A percentile compares a stretch with the other conserved stretches of the same genome.
These are phyloP conservation scores for Dendropsophus ebraccatus DNA, from an alignment of 2,113 vertebrate genomes.

Conservation along the genomic window DNA sequence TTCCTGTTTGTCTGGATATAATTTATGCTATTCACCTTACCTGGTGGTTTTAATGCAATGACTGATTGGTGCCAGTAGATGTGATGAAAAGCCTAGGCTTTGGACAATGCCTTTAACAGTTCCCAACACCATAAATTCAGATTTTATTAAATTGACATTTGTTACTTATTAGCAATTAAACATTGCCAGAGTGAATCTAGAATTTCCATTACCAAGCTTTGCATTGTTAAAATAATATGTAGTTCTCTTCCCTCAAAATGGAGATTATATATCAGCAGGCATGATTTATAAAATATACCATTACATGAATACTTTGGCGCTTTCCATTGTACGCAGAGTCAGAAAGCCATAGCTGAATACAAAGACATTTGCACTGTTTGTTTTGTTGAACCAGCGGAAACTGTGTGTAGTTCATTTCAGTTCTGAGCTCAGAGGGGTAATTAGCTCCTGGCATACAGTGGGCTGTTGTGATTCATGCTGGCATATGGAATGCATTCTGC, in stretches of 20 bases:
- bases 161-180: background rate
- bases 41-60: too few species aligned
- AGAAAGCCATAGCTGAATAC: background rate
- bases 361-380: slow-evolving; percentile 5
- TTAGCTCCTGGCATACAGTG: slow-evolving; percentile 40
- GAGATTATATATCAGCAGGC: slow-evolving; percentile 11
- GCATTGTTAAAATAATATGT: background rate
- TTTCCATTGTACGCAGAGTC: slow-evolving; percentile 1
- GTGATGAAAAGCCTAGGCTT: too few species aligned
- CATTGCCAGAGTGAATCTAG: background rate
- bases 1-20: too few species aligned
- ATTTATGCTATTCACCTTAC: too few species aligned
- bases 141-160: background rate
- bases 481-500: slow-evolving; percentile 32
- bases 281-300: background rate
- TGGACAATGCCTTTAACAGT: too few species aligned
- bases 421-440: slow-evolving; percentile 14
- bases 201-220: background rate
- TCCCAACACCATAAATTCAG: too few species aligned
- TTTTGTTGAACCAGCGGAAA: slow-evolving; percentile 31
- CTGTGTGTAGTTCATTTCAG: slow-evolving; percentile 17
- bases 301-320: slow-evolving; percentile 1
- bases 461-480: slow-evolving; percentile 49
- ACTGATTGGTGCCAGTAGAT: too few species aligned
- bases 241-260: background rate